phyloP scores from a whole-genome alignment of 2,113 vertebrate genomes.

The Eptatretus burgeri region DNA sequence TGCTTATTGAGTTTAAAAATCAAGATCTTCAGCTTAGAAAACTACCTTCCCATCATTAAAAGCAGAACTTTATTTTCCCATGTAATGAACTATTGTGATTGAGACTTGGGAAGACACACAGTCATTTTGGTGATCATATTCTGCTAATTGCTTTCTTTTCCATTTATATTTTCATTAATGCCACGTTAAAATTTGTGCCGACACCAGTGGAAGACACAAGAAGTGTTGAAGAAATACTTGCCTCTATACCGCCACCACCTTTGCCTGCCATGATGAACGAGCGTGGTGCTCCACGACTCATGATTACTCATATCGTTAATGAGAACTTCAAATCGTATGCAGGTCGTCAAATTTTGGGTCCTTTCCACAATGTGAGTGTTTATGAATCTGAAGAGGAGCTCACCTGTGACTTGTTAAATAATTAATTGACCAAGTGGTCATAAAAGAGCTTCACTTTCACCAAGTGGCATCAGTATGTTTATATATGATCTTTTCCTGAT shows the following conservation, averaged over 20 bases:
- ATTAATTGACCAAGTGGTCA: conserved; percentile 7
- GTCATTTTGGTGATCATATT: too few species aligned
- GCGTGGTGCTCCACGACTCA: conserved; percentile 77
- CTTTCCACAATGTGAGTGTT: conserved; percentile 76
- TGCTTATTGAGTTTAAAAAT: too few species aligned
- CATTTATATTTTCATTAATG: too few species aligned
- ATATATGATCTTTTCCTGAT: not conserved
- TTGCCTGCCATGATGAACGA: conserved; percentile 90
- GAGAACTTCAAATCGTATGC: conserved; percentile 96
- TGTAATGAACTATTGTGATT: too few species aligned
- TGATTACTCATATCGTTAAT: conserved; percentile 96
- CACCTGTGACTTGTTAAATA: conserved; percentile 10
- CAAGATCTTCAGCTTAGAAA: too few species aligned
- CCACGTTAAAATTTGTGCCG: too few species aligned
- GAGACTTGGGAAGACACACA: too few species aligned
- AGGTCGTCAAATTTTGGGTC: conserved; percentile 57
- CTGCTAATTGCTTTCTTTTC: too few species aligned
- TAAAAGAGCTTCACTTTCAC: not conserved
- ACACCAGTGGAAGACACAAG: conserved; percentile 11
- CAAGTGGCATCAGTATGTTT: not conserved
- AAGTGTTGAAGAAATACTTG: conserved; percentile 88
- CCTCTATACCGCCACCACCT: conserved; percentile 70
- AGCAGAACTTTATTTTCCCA: too few species aligned
- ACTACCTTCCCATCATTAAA: too few species aligned
- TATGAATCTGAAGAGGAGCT: conserved; percentile 12